A percentile compares a stretch with the other conserved stretches of the same genome.
Conservation (phyloP, 2,113 vertebrate species). For the Pseudorhombus dupliciocellatus region DNA sequence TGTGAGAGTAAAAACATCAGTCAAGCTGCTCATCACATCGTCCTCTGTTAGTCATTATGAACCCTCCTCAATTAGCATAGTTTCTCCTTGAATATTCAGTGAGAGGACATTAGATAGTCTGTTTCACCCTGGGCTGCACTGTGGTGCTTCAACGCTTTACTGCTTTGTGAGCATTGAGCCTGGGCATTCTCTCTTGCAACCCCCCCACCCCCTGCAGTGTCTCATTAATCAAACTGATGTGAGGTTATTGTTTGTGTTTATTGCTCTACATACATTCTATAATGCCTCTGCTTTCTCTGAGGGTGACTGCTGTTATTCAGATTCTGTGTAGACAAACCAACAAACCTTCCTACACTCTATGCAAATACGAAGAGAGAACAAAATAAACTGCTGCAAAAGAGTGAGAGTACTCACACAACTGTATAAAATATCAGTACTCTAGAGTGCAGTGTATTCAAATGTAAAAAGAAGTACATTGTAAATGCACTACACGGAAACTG, state of each 20-base stretch:
- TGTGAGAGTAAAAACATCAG: not conserved
- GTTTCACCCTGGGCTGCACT: conserved; percentile 8
- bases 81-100: conserved; percentile 11
- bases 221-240: conserved; percentile 45
- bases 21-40: conserved; percentile 13
- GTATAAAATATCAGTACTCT: not conserved
- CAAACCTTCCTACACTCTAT: not conserved
- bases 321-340: conserved; percentile 15
- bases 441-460: not conserved
- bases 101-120: conserved; percentile 6
- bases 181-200: not conserved
- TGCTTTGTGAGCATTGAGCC: conserved; percentile 10
- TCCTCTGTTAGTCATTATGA: conserved; percentile 23
- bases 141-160: not conserved
- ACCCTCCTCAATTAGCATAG: conserved; percentile 11
- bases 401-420: not conserved
- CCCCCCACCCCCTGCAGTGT: conserved; percentile 11
- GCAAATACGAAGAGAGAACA: not conserved
- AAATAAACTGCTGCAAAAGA: not conserved
- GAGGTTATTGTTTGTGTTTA: conserved; percentile 41
- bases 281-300: conserved; percentile 14
- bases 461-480: not conserved
- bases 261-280: not conserved
- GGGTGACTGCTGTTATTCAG: conserved; percentile 17
- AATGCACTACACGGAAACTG: not conserved